Evolutionary conservation across 2,888 invertebrate species (phyloP), one percentile per base, ranked within the genome.

Genomic region (Marronus borbonicus): DNA sequence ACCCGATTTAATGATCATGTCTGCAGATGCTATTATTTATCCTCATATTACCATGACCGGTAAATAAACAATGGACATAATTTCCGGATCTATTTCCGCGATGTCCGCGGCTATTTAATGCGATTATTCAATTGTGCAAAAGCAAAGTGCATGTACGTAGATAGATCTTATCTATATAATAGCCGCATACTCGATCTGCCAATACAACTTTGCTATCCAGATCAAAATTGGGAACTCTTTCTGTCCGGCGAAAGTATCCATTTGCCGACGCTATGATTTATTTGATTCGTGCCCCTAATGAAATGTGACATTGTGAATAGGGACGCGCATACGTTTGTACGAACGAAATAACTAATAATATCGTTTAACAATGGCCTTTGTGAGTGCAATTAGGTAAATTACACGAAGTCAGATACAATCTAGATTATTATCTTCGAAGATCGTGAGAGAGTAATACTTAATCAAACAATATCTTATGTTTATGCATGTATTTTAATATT

Each of bases 21-120:
- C 55, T 20, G 20, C 44, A 58, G 55, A 58, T 20, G 55, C 55
- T 58, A 58, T 58, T 58, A 58, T 58, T 20, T 24, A 58, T 58
- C 55, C 8, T 58, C 55, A 58, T 58, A 58, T 8, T 58, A 58
- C 20, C 55, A 58, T 58, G 55, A 58, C 17, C 20, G 17, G 20
- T 17, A 24, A 58, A 58, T 58, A 58, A 58, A 58, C 55, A 58
- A 58, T 58, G 20, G 55, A 58, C 20, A 20, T 20, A 58, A 20
- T 58, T 58, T 58, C 55, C 55, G 55, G 20, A 58, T 58, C 55
- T 58, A 58, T 17, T 58, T 58, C 55, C 55, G 24, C 20, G 55
- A 20, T 58, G n/a, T 20, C 14, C 10, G 55, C 20, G 55, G 55
- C 55, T 20, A 20, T 44, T 8, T 44, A 44, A 58, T 24, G 20